Base-by-base conservation (phyloP, 2,888 invertebrate genomes). In the Leptopterna dolabrata region DNA sequence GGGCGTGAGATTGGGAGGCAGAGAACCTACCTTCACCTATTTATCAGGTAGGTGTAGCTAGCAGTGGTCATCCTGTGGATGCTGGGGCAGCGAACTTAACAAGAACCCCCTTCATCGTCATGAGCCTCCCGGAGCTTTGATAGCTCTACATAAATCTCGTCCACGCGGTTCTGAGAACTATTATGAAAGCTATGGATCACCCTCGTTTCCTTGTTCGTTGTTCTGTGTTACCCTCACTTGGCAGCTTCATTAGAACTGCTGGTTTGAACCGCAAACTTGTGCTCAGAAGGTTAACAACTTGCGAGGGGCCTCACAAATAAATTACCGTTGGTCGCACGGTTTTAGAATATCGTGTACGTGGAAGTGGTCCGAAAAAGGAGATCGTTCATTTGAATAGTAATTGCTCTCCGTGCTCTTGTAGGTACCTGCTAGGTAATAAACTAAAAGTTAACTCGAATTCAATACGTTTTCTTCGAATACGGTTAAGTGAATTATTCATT, bases 101-200 rank as follows among this genome's bases (percentile, higher is more conserved):
- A 55, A 55, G 55, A 55, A 19, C 19, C 55, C 55, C 24, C 55
- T n/a, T 55, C 19, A 19, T n/a, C 55, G 19, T 55, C 55, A 55
- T 55, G 55, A 55, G 55, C 55, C 24, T 19, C 19, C n/a, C 55
- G 55, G n/a, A n/a, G 19, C 24, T 24, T 19, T 55, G 55, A 55
- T 55, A 55, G 55, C 55, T 55, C 55, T 19, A 55, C 55, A 55
- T 55, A 55, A 55, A 55, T 55, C 55, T 55, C 55, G 55, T 55
- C 55, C 55, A 6, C 73, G 73, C 19, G 24, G 43, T 41, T n/a
- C 76, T 24, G 36, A 45, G 76, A 76, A 76, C 76, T 76, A 76
- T 76, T 76, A 76, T 76, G 76, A 76, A 76, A 76, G 76, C 76
- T 41, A 76, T 76, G 76, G 76, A 76, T 76, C 76, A 76, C 41